Evolutionary conservation across 2,113 vertebrate species (phyloP), one percentile per base, ranked within the genome.

Genomic region (Tonatia bakeri): DNA sequence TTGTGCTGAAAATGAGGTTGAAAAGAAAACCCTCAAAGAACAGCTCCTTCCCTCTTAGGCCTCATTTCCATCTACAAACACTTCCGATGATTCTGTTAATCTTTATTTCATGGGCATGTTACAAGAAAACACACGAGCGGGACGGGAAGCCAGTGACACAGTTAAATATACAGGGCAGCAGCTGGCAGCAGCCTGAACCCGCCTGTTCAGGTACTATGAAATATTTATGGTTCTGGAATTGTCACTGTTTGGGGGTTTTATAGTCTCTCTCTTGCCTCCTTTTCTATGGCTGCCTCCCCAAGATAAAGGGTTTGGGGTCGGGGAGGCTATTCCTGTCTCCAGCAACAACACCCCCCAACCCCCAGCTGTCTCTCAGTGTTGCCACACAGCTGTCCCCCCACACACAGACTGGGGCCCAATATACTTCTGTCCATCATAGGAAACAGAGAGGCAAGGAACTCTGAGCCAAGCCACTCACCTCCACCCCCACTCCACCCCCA

Each of bases 81-180:
- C 95, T 97, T 96, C 31, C 96, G 97, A 97, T 97, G 97, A 98
- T 97, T 98, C 98, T 96, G 97, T 95, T 98, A 94, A 98, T 98
- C 97, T 98, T 98, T 98, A 98, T 98, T 98, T 98, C 98, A 97
- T 97, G 97, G 98, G 97, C 96, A 96, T 52, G 77, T 97, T 98
- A 97, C 91, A 97, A 96, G 98, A 90, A 94, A 96, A 98, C 97
- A 92, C 95, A 95, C n/a, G 89, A 79, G 86, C 47, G 52, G 98
- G 97, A 92, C 81, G 96, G 80, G 95, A 97, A 98, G 93, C 94
- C 93, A 93, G 98, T 96, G 98, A 98, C 98, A 98, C 87, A 92
- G 98, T 98, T 98, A 98, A 97, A 97, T 97, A 97, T 88, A 98
- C 97, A 95, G 96, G 97, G 96, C 96, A 91, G 97, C 97, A 94